phyloP scores from a whole-genome alignment of 2,797 vertebrate species.

The Hozukius guyotensis region DNA sequence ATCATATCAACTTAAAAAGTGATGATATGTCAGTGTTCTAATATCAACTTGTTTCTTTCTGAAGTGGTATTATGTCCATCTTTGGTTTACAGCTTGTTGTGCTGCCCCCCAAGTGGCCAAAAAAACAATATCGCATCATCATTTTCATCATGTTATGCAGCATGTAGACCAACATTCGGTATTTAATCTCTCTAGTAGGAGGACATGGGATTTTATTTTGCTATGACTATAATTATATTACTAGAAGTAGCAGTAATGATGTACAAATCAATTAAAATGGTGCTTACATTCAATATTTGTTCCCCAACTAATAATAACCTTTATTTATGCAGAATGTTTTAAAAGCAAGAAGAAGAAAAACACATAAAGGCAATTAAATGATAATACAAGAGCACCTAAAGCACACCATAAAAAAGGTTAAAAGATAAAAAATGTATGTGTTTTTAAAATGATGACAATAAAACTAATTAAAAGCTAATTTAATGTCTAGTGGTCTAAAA shows the following conservation, averaged over 20 bases:
- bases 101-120: background rate
- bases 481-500: background rate
- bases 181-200: too few species aligned
- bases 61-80: too few species aligned
- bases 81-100: accelerated
- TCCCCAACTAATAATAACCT: background rate
- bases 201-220: too few species aligned
- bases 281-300: background rate
- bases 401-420: background rate
- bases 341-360: background rate
- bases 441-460: background rate
- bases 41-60: too few species aligned
- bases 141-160: background rate
- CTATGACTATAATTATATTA: background rate
- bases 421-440: background rate
- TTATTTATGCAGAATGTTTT: background rate
- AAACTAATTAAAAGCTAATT: background rate
- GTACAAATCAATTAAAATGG: background rate
- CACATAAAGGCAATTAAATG: background rate
- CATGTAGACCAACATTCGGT: background rate
- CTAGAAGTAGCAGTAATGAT: background rate
- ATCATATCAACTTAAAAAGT: background rate
- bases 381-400: background rate
- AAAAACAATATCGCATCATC: background rate
- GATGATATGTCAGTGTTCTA: accelerated